These are phyloP conservation scores for Gymnorhina tibicen DNA, from an alignment of 2,113 vertebrate species.

Conservation along the genomic window DNA sequence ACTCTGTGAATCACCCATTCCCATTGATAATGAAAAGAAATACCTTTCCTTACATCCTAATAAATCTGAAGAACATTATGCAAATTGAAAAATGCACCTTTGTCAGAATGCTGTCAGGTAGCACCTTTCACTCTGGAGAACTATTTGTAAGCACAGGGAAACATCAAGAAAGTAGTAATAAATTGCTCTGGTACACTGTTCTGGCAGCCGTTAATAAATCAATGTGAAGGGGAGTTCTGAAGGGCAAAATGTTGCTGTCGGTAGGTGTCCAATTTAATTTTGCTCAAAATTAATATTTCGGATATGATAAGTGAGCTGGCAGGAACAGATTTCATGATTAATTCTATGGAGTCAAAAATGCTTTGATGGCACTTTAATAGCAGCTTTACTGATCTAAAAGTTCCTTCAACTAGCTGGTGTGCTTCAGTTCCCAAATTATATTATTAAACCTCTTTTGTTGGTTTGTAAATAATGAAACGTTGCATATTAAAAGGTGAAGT, in stretches of 20 bases:
- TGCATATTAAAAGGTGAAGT: constrained; percentile 6
- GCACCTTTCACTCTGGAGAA: constrained; percentile 71
- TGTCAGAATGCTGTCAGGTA: constrained; percentile 71
- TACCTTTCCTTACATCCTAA: constrained; percentile 49
- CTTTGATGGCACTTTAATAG: constrained; percentile 81
- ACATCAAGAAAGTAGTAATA: constrained; percentile 75
- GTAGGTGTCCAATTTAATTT: constrained; percentile 84
- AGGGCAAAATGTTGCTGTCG: constrained; percentile 83
- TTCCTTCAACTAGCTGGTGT: constrained; percentile 53
- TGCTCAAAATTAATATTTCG: constrained; percentile 84
- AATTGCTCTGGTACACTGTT: constrained; percentile 73
- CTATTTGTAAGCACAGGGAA: constrained; percentile 77
- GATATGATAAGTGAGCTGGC: constrained; percentile 84
- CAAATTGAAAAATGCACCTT: constrained; percentile 73
- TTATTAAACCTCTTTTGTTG: constrained; percentile 59
- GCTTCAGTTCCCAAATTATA: constrained; percentile 53
- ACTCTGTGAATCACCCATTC: constrained; percentile 39
- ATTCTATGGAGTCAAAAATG: constrained; percentile 77
- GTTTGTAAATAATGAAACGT: constrained; percentile 44
- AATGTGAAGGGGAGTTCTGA: constrained; percentile 82
- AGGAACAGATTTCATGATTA: constrained; percentile 82
- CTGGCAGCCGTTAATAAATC: constrained; percentile 84
- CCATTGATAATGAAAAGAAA: constrained; percentile 54
- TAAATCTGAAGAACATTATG: constrained; percentile 67
- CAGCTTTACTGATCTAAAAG: constrained; percentile 71